phyloP scores from a whole-genome alignment of 2,888 invertebrate genomes.

The Sisyra terminalis region DNA sequence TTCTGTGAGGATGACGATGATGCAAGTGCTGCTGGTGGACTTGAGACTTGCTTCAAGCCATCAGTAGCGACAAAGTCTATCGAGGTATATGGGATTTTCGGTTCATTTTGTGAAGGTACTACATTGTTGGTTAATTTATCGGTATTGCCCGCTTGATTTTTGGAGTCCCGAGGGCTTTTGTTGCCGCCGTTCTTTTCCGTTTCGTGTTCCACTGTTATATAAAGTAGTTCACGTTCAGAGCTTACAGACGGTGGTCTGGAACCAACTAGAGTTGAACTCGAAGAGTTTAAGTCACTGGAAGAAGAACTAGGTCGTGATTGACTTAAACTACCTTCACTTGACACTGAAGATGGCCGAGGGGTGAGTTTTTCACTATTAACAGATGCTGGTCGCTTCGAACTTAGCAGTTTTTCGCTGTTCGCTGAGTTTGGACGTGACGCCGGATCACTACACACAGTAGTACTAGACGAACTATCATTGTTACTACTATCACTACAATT shows the following conservation, averaged over 20 bases:
- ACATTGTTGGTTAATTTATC: conserved; percentile 13
- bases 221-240: conserved; percentile 36
- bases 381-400: conserved; percentile 13
- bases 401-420: conserved; percentile 21
- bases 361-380: conserved; percentile 11
- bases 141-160: conserved; percentile 17
- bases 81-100: conserved; percentile 53
- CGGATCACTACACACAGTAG: conserved; percentile 12
- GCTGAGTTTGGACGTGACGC: conserved; percentile 24
- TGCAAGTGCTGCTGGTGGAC: background rate
- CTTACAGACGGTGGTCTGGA: conserved; percentile 24
- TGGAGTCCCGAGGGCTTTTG: conserved; percentile 18
- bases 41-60: conserved; percentile 21
- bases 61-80: conserved; percentile 62
- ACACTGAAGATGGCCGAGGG: conserved; percentile 18
- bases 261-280: conserved; percentile 23
- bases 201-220: conserved; percentile 43
- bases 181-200: conserved; percentile 20
- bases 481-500: conserved; percentile 11
- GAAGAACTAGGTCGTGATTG: conserved; percentile 22
- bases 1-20: too few relatives aligned
- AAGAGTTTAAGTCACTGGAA: conserved; percentile 23
- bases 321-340: conserved; percentile 9
- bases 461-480: conserved; percentile 16
- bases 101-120: conserved; percentile 16